Percentiles rank a stretch among this genome's conserved stretches.
These are phyloP conservation scores for Melanogrammus aeglefinus DNA, from an alignment of 2,797 vertebrate species.

Conservation along the genomic window DNA sequence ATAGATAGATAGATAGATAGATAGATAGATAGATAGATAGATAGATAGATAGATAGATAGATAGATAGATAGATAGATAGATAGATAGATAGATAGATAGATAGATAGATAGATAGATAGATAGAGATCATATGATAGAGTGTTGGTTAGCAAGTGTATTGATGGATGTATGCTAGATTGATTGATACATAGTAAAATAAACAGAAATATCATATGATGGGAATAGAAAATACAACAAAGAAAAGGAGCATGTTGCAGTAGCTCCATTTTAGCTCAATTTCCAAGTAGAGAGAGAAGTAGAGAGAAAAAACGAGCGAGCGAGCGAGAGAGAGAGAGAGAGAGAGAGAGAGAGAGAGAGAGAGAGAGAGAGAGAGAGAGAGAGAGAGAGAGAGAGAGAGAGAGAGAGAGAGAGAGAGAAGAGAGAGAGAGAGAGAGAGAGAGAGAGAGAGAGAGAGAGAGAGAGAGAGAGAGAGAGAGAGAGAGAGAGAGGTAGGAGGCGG, in stretches of 20 bases:
- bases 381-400: slow-evolving; percentile 33
- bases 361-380: slow-evolving; percentile 33
- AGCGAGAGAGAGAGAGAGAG: slow-evolving; percentile 21
- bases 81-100: too few relatives aligned
- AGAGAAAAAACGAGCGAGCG: slow-evolving; percentile 27
- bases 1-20: too few relatives aligned
- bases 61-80: too few relatives aligned
- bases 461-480: slow-evolving; percentile 49
- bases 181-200: background rate
- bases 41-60: too few relatives aligned
- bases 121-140: too few relatives aligned
- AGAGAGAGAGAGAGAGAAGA: background rate
- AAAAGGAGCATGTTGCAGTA: too few relatives aligned
- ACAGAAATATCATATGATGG: background rate
- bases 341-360: slow-evolving; percentile 25
- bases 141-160: too few relatives aligned
- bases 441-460: background rate
- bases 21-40: too few relatives aligned
- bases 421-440: slow-evolving; percentile 23
- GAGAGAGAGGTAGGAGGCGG: slow-evolving; percentile 20
- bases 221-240: too few relatives aligned
- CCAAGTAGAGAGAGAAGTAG: background rate
- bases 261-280: background rate
- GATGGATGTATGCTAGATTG: background rate
- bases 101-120: too few relatives aligned